phyloP scores from a whole-genome alignment of 2,888 invertebrate genomes.

The Morpho deidamia region DNA sequence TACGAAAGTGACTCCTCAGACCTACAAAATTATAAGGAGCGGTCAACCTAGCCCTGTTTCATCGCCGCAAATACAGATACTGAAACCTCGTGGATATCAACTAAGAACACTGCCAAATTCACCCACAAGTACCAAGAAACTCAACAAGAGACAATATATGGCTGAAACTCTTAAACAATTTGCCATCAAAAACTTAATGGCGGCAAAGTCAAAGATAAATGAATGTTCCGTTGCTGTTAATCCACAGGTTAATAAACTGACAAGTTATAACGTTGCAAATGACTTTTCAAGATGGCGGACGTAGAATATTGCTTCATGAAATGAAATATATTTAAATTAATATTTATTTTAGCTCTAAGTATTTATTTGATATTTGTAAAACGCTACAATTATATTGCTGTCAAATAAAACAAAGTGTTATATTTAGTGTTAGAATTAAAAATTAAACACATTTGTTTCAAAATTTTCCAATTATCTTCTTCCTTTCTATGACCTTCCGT shows the following conservation, averaged over 20 bases:
- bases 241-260: constrained; percentile 6
- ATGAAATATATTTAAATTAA: constrained; percentile 1
- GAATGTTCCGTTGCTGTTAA: constrained; percentile 6
- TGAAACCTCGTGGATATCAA: constrained; percentile 32
- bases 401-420: too few relatives aligned
- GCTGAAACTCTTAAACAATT: constrained; percentile 39
- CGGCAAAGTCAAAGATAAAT: constrained; percentile 27
- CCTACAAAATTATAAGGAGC: constrained; percentile 3
- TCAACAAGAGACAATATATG: constrained; percentile 31
- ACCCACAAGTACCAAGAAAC: constrained; percentile 23
- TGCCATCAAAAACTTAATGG: constrained; percentile 38
- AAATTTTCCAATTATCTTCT: too few relatives aligned
- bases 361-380: background rate
- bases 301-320: background rate
- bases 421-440: too few relatives aligned
- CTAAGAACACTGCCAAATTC: constrained; percentile 37
- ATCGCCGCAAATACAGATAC: constrained; percentile 23
- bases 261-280: constrained; percentile 10
- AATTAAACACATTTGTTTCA: too few relatives aligned
- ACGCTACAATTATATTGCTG: too few relatives aligned
- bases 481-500: too few relatives aligned
- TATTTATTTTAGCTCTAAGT: background rate
- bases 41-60: background rate
- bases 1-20: constrained; percentile 11
- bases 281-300: constrained; percentile 1